phyloP scores from a whole-genome alignment of 1,140 invertebrate genomes.

The Drosophila ananassae region DNA sequence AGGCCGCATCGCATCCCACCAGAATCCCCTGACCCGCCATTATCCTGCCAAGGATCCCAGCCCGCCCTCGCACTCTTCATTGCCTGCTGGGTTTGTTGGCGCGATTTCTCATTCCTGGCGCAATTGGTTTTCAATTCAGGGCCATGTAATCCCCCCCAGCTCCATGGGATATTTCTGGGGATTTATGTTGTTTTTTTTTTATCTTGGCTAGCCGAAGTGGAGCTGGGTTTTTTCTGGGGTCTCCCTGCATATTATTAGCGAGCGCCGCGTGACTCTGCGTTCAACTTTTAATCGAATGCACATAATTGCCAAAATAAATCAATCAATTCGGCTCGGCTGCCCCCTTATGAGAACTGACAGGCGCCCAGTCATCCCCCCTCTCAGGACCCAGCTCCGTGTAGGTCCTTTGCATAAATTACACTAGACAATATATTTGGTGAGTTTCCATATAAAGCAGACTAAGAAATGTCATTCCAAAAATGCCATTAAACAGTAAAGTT shows the following conservation, averaged over 20 bases:
- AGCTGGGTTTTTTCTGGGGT: slow-evolving; percentile 10
- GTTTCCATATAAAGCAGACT: background rate
- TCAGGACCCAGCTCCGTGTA: slow-evolving; percentile 3
- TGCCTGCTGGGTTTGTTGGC: slow-evolving; percentile 64
- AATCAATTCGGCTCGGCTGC: slow-evolving; percentile 74
- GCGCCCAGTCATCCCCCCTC: slow-evolving; percentile 16
- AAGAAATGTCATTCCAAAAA: background rate
- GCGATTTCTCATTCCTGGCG: slow-evolving; percentile 79
- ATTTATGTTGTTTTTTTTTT: slow-evolving; percentile 75
- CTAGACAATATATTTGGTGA: slow-evolving; percentile 9
- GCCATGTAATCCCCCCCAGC: slow-evolving; percentile 73
- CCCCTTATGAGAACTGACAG: slow-evolving; percentile 74
- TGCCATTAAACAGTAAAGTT: background rate
- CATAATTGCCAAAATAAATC: slow-evolving; percentile 83
- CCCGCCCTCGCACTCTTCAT: background rate
- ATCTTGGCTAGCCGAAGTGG: slow-evolving; percentile 31
- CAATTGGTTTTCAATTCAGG: slow-evolving; percentile 83
- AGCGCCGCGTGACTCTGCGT: slow-evolving; percentile 67
- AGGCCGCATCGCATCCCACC: slow-evolving; percentile 49
- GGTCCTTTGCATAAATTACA: slow-evolving; percentile 61
- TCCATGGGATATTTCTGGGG: slow-evolving; percentile 79
- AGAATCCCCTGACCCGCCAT: background rate
- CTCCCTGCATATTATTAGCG: slow-evolving; percentile 72
- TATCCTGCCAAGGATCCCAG: slow-evolving; percentile 14
- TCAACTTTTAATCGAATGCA: slow-evolving; percentile 80